phyloP scores from a whole-genome alignment of 2,888 invertebrate species.

The Elmis aenea region DNA sequence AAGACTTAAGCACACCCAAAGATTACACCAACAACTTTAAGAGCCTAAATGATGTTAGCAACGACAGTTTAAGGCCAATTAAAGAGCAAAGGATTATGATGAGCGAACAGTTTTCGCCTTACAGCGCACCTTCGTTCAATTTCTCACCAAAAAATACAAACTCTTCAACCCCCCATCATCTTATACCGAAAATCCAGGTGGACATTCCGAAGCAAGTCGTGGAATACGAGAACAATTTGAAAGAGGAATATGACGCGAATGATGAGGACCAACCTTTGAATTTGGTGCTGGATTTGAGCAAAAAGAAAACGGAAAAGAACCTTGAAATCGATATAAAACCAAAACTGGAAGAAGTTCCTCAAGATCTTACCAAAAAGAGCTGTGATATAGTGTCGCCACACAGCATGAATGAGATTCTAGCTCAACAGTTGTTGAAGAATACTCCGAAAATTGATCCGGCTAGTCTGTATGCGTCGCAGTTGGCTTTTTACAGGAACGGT shows the following conservation, averaged over 20 bases:
- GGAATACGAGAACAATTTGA: slow-evolving; percentile 49
- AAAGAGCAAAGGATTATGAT: slow-evolving; percentile 28
- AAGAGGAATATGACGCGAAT: slow-evolving; percentile 25
- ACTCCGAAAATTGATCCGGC: slow-evolving; percentile 58
- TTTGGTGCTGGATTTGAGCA: slow-evolving; percentile 73
- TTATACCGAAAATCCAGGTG: slow-evolving; percentile 39
- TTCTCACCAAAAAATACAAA: slow-evolving; percentile 30
- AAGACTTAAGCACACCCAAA: neutral
- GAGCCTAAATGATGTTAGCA: slow-evolving; percentile 28
- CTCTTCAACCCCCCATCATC: slow-evolving; percentile 31
- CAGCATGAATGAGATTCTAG: slow-evolving; percentile 49
- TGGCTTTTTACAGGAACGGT: slow-evolving; percentile 55
- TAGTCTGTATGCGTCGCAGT: slow-evolving; percentile 57
- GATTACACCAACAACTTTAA: neutral
- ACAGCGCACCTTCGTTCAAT: slow-evolving; percentile 25
- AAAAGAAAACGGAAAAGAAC: slow-evolving; percentile 53
- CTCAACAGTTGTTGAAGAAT: slow-evolving; percentile 63
- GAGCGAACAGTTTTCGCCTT: slow-evolving; percentile 26
- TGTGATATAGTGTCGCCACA: slow-evolving; percentile 35
- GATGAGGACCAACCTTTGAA: slow-evolving; percentile 39
- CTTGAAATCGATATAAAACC: slow-evolving; percentile 27
- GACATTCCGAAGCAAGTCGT: slow-evolving; percentile 57
- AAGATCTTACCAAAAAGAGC: slow-evolving; percentile 47
- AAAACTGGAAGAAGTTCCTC: slow-evolving; percentile 39
- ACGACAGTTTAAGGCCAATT: slow-evolving; percentile 31